Evolutionary conservation across 2,888 invertebrate species (phyloP).

Genomic region (Lypha dubia): DNA sequence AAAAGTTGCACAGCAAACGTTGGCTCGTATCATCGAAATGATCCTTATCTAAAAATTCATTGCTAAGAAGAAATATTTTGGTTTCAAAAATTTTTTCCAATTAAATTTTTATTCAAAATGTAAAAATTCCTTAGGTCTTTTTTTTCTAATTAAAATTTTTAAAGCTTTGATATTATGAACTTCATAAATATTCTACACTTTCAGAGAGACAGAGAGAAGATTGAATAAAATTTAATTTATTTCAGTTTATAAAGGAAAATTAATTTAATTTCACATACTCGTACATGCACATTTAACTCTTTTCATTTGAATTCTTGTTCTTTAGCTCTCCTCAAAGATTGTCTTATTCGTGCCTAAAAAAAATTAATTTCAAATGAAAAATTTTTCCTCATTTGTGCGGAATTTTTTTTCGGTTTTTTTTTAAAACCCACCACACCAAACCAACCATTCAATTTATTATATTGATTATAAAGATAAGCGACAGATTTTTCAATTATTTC

Average conservation of each 20-base stretch:
- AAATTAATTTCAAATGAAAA: constrained; percentile 49
- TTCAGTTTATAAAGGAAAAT: neutral
- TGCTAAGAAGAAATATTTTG: no score
- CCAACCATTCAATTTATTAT: constrained; percentile 70
- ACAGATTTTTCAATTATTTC: constrained; percentile 73
- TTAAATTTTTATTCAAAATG: no score
- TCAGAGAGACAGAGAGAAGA: no score
- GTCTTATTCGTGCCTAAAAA: constrained; percentile 7
- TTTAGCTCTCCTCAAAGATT: constrained; percentile 3
- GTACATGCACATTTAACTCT: neutral
- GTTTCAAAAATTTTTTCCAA: no score
- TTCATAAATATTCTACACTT: no score
- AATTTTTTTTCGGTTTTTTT: constrained; percentile 18
- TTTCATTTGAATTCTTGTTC: neutral
- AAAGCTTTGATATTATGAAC: no score
- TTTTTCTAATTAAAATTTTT: no score
- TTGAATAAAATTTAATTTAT: neutral
- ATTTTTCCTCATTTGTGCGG: constrained; percentile 29
- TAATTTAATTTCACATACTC: neutral
- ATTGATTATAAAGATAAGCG: constrained; percentile 72
- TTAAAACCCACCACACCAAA: constrained; percentile 54
- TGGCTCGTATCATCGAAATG: no score
- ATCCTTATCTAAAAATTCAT: no score
- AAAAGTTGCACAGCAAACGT: no score
- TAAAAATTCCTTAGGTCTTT: no score